phyloP scores from a whole-genome alignment of 37 sponge, comb jelly and placozoan genomes.

The Hormiphora californensis region DNA sequence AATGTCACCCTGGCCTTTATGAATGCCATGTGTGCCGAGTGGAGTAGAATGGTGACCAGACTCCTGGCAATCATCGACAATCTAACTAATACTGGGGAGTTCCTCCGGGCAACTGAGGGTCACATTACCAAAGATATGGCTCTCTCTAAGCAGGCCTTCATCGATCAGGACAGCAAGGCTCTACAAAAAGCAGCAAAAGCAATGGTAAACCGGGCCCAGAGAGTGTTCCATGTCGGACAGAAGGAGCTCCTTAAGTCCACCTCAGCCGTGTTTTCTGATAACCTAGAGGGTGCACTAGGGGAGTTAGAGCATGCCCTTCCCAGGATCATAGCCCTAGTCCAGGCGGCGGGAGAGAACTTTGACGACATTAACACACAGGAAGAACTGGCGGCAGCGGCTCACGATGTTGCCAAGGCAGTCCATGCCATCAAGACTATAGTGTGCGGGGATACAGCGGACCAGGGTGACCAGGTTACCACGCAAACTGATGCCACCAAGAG shows the following conservation, averaged over 20 bases:
- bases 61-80: conserved; percentile 31
- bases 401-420: conserved; percentile 11
- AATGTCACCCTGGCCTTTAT: conserved; percentile 42
- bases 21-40: conserved; percentile 49
- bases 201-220: conserved; percentile 23
- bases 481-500: conserved; percentile 33
- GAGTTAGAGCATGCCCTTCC: conserved; percentile 13
- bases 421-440: conserved; percentile 24
- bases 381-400: conserved; percentile 26
- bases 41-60: conserved; percentile 29
- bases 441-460: conserved; percentile 34
- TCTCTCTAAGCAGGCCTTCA: conserved; percentile 31
- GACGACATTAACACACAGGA: not conserved
- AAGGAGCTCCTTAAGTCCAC: conserved; percentile 42
- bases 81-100: conserved; percentile 34
- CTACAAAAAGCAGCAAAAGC: not conserved
- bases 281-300: conserved; percentile 15
- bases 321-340: conserved; percentile 14
- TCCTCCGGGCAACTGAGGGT: conserved; percentile 12
- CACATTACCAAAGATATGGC: conserved; percentile 48
- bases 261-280: not conserved
- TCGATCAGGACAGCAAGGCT: conserved; percentile 8
- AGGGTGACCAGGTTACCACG: conserved; percentile 5
- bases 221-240: conserved; percentile 36
- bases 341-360: conserved; percentile 1